Percentiles rank a stretch among this genome's conserved stretches.
phyloP scores from a whole-genome alignment of 1,140 invertebrate species.

The Hyles euphorbiae region DNA sequence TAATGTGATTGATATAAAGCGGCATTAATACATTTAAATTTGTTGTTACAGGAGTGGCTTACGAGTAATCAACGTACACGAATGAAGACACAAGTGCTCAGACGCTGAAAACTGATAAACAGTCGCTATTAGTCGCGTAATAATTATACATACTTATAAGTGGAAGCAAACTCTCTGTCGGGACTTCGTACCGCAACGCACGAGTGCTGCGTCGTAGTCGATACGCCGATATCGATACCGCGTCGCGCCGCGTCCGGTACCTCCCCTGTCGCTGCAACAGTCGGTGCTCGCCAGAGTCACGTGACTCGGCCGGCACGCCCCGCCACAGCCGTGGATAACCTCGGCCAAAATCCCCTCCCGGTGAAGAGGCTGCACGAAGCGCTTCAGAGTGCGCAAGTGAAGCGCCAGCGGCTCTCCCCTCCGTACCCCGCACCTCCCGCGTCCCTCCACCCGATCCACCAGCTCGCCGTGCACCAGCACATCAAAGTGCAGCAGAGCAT shows the following conservation, averaged over 20 bases:
- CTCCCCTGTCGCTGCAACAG: slow-evolving; percentile 50
- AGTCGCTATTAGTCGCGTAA: slow-evolving; percentile 34
- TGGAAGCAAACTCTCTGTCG: slow-evolving; percentile 26
- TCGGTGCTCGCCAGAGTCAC: slow-evolving; percentile 69
- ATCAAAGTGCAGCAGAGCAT: slow-evolving; percentile 70
- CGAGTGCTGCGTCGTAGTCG: slow-evolving; percentile 48
- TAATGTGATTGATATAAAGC: too few relatives aligned
- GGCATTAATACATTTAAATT: slow-evolving; percentile 6
- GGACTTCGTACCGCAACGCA: slow-evolving; percentile 33
- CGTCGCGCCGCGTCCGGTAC: slow-evolving; percentile 44
- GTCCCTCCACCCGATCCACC: slow-evolving; percentile 60
- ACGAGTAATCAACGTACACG: slow-evolving; percentile 47
- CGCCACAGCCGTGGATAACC: slow-evolving; percentile 72
- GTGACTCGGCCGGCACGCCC: slow-evolving; percentile 69
- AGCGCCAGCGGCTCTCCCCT: slow-evolving; percentile 69
- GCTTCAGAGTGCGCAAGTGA: slow-evolving; percentile 69
- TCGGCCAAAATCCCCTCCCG: slow-evolving; percentile 69
- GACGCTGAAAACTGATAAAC: slow-evolving; percentile 42
- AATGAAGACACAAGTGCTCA: slow-evolving; percentile 52
- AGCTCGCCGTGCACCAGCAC: slow-evolving; percentile 66
- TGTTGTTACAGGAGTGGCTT: slow-evolving; percentile 61
- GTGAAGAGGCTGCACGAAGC: slow-evolving; percentile 73
- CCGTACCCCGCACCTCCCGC: slow-evolving; percentile 56
- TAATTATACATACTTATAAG: slow-evolving; percentile 28
- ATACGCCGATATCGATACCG: slow-evolving; percentile 36